These are phyloP conservation scores for Aleiodes alternator DNA, from an alignment of 2,888 invertebrate genomes.

Conservation along the genomic window DNA sequence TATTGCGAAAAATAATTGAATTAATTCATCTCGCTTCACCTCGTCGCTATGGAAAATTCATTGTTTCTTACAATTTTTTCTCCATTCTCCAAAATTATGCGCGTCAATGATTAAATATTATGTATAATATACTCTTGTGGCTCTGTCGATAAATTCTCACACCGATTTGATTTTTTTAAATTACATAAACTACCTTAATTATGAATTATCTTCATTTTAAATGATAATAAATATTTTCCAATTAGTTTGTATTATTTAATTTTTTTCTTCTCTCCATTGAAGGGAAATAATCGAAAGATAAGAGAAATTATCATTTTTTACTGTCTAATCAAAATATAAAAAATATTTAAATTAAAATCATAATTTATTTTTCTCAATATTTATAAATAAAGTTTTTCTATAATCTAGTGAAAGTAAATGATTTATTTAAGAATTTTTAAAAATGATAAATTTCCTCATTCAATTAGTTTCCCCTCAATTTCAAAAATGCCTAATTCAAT, in stretches of 20 bases:
- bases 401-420: background rate
- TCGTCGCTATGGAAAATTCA: no score
- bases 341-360: constrained; percentile 6
- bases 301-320: constrained; percentile 5
- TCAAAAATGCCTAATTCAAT: background rate
- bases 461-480: background rate
- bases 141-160: constrained; percentile 33
- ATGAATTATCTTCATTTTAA: constrained; percentile 9
- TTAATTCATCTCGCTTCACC: no score
- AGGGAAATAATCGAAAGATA: no score
- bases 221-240: constrained; percentile 24
- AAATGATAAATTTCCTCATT: background rate
- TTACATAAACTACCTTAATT: constrained; percentile 15
- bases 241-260: background rate
- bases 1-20: no score
- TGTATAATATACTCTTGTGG: constrained; percentile 31
- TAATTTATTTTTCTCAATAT: background rate
- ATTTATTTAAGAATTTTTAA: background rate
- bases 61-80: constrained; percentile 3
- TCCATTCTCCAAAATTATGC: constrained; percentile 23
- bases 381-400: constrained; percentile 16
- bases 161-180: constrained; percentile 34
- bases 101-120: constrained; percentile 39
- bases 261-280: background rate
- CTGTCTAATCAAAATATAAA: background rate